phyloP scores from a whole-genome alignment of 2,888 invertebrate species.

The Tetragnatha montana region DNA sequence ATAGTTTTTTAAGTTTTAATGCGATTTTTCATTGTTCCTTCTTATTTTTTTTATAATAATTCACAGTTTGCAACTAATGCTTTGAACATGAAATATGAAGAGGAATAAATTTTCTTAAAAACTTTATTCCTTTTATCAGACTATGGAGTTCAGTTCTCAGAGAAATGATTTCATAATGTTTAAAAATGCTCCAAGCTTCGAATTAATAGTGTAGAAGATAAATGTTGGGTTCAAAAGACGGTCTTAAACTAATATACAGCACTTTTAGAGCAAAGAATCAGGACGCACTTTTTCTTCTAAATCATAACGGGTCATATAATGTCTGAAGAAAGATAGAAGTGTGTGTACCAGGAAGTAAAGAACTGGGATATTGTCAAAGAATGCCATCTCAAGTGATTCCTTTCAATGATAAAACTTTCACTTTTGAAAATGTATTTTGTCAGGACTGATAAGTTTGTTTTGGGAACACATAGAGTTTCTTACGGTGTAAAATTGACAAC shows the following conservation, averaged over 20 bases:
- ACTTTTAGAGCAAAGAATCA: not conserved
- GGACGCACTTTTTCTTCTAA: constrained; percentile 1
- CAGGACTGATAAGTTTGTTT: constrained; percentile 28
- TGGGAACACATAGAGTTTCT: constrained; percentile 21
- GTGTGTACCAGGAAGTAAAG: not conserved
- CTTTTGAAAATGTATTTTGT: constrained; percentile 39
- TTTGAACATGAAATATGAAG: not conserved
- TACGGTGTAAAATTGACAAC: constrained; percentile 17
- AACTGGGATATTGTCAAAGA: constrained; percentile 2
- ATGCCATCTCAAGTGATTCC: constrained; percentile 37
- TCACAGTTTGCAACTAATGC: not conserved
- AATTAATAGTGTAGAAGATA: not conserved
- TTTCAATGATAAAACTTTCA: constrained; percentile 41
- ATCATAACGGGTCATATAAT: constrained; percentile 17
- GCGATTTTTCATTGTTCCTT: not conserved
- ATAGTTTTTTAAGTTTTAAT: no score
- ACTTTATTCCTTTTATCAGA: not conserved
- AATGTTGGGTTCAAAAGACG: not conserved
- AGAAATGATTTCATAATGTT: not conserved
- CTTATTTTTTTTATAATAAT: not conserved
- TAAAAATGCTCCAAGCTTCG: not conserved
- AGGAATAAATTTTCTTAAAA: not conserved
- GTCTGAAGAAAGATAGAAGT: not conserved
- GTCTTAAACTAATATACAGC: not conserved
- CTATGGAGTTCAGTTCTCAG: not conserved